Evolutionary conservation across 1,140 invertebrate genomes (phyloP).

Genomic region (Caenorhabditis inopinata): DNA sequence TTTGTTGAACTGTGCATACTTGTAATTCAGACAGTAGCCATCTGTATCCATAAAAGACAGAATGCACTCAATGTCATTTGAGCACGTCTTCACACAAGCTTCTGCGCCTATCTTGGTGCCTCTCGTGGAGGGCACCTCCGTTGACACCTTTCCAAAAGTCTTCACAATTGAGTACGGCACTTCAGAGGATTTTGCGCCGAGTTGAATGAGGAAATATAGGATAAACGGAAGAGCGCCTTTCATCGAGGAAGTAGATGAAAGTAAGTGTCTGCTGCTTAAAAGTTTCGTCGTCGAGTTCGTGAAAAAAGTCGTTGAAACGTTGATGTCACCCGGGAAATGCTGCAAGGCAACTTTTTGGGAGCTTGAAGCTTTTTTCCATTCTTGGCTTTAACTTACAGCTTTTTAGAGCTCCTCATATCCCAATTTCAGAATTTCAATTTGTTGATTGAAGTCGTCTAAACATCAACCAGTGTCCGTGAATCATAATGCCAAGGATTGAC

Average conservation of each 20-base stretch:
- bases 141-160: neutral
- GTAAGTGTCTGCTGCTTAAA: no score
- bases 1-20: neutral
- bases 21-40: neutral
- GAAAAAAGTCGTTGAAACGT: no score
- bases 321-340: no score
- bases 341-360: no score
- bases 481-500: neutral
- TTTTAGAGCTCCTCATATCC: no score
- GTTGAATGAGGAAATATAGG: neutral
- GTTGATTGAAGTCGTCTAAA: neutral
- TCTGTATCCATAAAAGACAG: neutral
- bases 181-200: neutral
- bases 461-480: neutral
- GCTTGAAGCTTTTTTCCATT: no score
- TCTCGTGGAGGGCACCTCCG: neutral
- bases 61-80: neutral
- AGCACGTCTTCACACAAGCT: neutral
- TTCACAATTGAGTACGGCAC: neutral
- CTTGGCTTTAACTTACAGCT: no score
- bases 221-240: no score
- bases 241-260: no score
- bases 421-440: no score
- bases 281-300: no score
- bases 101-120: no score